Conservation (phyloP, 2,797 vertebrate genomes). For the Neosilurus hyrtlii region DNA sequence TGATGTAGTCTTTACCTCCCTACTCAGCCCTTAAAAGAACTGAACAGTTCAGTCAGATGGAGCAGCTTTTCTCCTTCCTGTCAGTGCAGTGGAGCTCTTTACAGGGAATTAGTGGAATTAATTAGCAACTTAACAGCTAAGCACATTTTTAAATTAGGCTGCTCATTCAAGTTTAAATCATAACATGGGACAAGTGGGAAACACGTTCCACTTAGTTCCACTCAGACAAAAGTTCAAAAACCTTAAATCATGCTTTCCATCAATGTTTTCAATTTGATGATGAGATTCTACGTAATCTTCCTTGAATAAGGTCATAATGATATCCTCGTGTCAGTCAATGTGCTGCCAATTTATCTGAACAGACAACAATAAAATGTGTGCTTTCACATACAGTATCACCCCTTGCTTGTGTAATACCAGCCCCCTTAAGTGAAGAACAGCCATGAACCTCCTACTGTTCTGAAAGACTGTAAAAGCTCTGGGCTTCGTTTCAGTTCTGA, state of each 20-base stretch:
- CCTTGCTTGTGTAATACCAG: not conserved
- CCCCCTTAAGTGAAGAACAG: not conserved
- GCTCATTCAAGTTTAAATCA: constrained; percentile 13
- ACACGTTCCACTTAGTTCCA: not conserved
- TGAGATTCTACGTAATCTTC: not conserved
- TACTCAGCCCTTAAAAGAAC: constrained; percentile 6
- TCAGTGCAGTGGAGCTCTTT: not conserved
- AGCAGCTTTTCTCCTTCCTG: constrained; percentile 1
- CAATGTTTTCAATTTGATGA: constrained; percentile 2
- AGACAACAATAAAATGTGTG: not conserved
- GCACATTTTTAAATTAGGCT: not conserved
- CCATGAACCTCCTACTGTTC: not conserved
- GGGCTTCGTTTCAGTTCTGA: not conserved
- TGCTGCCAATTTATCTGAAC: constrained; percentile 2
- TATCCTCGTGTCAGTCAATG: not conserved
- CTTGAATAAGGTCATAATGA: not conserved
- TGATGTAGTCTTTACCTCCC: constrained; percentile 1
- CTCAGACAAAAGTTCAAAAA: not conserved
- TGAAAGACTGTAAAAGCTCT: not conserved
- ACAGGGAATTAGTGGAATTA: constrained; percentile 6
- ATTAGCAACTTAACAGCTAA: constrained; percentile 1
- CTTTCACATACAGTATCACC: not conserved
- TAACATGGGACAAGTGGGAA: not conserved
- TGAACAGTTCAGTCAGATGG: not conserved
- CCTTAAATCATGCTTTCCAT: not conserved